Evolutionary conservation across 2,797 vertebrate species (phyloP), one percentile per base, ranked within the genome.

Genomic region (Setipinna tenuifilis): DNA sequence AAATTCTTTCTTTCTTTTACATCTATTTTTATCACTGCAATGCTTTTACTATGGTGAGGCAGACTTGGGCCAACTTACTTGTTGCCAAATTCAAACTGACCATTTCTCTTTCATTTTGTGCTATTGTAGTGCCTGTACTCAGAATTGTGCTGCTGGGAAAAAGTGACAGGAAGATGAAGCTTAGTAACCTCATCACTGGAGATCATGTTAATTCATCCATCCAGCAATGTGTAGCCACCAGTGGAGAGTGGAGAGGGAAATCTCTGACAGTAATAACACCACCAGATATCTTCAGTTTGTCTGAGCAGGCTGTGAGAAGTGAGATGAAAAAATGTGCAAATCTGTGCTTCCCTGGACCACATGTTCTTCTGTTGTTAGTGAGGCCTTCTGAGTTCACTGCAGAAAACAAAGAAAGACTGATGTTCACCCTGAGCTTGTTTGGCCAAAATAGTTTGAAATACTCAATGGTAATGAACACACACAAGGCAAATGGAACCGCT

Each of bases 401-500:
- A 23, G 0, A 10, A 6, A 11, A 23, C n/a, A 65, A 12, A 12
- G 0, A 65, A 23, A 65, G 2, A 25, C n/a, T 65, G n/a, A 10
- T 23, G 1, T 25, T 65, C 1, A 9, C 23, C n/a, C 23, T 65
- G n/a, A 25, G 61, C 23, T 65, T 65, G n/a, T 65, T 65, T 23
- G 23, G n/a, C 23, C 61, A 0, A 25, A 6, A 65, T 65, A 23
- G 61, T 65, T 65, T 65, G 7, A 65, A 65, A 65, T 25, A 23
- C n/a, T 9, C 61, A 65, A 25, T 65, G 61, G 23, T 65, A 10
- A 25, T 65, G 6, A 65, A 2, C 1, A 65, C 61, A 65, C 61
- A 65, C 6, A 25, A 12, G 0, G 28, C 0, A 1, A 14, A 3
- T 0, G 0, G 44, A 61, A 48, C 17, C 48, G 0, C 11, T 0